phyloP scores from a whole-genome alignment of 1,140 invertebrate genomes.

The Belonocnema kinseyi region DNA sequence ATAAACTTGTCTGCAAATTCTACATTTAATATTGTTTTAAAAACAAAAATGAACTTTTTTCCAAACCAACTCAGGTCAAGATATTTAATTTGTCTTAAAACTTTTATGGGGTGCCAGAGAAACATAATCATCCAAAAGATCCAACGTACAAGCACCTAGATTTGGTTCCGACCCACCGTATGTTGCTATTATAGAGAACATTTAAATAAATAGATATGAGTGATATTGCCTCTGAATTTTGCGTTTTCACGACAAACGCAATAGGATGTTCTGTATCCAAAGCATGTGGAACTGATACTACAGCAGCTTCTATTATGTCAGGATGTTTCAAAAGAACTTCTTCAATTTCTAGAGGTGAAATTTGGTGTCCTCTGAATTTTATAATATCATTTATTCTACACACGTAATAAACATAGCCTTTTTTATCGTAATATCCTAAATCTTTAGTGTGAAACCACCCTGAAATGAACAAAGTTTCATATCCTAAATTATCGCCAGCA shows the following conservation, averaged over 20 bases:
- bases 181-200: too few species aligned
- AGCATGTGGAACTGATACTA: slow-evolving; percentile 82
- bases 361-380: slow-evolving; percentile 78
- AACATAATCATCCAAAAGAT: too few species aligned
- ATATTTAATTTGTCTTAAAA: too few species aligned
- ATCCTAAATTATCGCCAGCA: not conserved
- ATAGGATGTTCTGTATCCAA: slow-evolving; percentile 84
- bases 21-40: too few species aligned
- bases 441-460: slow-evolving; percentile 87
- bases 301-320: slow-evolving; percentile 84
- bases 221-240: too few species aligned
- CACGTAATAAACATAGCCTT: slow-evolving; percentile 51
- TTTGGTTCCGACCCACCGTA: too few species aligned
- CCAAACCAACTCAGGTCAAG: too few species aligned
- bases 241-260: slow-evolving; percentile 79
- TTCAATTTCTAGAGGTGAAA: slow-evolving; percentile 63
- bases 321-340: slow-evolving; percentile 62
- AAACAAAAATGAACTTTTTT: too few species aligned
- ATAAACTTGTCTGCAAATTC: too few species aligned
- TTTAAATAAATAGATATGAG: too few species aligned
- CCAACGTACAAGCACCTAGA: too few species aligned
- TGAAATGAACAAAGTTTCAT: not conserved
- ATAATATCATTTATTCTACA: slow-evolving; percentile 79
- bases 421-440: slow-evolving; percentile 77
- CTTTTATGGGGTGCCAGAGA: too few species aligned